These are phyloP conservation scores for Ferrisia virgata DNA, from an alignment of 2,888 invertebrate genomes.

Conservation along the genomic window DNA sequence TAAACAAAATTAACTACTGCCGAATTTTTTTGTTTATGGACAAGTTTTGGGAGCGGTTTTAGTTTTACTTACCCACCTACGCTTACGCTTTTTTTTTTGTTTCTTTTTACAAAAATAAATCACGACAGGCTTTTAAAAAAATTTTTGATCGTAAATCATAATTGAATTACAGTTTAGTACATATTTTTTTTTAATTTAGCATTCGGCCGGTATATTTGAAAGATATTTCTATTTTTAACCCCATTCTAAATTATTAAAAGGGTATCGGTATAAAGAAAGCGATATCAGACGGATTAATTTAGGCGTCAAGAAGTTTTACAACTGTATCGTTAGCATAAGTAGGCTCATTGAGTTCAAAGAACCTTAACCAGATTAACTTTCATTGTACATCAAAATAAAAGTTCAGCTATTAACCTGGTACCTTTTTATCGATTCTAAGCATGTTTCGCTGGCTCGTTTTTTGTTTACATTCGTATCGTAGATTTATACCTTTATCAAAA, in stretches of 20 bases:
- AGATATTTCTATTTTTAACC: neutral
- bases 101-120: neutral
- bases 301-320: neutral
- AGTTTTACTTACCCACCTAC: neutral
- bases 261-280: neutral
- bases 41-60: neutral
- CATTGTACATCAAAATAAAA: neutral
- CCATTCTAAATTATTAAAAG: neutral
- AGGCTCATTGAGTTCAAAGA: conserved; percentile 13
- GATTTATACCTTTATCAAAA: neutral
- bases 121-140: neutral
- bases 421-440: neutral
- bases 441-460: neutral
- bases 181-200: neutral
- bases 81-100: neutral
- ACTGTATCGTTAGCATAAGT: neutral
- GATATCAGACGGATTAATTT: neutral
- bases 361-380: neutral
- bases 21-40: conserved; percentile 1
- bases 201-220: neutral
- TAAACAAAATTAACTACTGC: neutral
- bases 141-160: neutral
- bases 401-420: conserved; percentile 26
- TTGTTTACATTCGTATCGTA: conserved; percentile 1
- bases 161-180: neutral